Conservation (phyloP, 2,888 invertebrate species). For the Autographa gamma region DNA sequence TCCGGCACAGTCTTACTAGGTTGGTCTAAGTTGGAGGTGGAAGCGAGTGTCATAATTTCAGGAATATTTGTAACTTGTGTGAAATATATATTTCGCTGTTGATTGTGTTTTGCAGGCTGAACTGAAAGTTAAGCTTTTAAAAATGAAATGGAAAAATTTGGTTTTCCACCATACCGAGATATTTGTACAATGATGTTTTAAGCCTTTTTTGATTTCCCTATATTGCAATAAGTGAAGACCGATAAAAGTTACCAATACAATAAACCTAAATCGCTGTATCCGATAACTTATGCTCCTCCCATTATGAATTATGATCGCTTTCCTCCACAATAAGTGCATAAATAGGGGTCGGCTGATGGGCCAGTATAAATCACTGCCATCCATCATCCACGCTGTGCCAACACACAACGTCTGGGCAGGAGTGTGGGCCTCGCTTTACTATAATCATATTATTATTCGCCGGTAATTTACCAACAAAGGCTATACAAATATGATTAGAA, state of each 20-base stretch:
- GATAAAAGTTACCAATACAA: not conserved
- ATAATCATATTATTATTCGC: conserved; percentile 2
- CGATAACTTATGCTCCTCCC: conserved; percentile 50
- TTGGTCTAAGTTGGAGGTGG: conserved; percentile 55
- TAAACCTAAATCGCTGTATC: conserved; percentile 46
- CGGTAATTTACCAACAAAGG: not conserved
- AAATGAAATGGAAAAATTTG: too few species aligned
- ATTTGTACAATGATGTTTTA: too few species aligned
- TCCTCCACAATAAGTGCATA: conserved; percentile 87
- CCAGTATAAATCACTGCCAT: conserved; percentile 76
- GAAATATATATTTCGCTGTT: not conserved
- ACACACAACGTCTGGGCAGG: conserved; percentile 51
- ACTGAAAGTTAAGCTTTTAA: not conserved
- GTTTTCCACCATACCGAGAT: too few species aligned
- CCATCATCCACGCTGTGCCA: conserved; percentile 71
- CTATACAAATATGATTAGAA: not conserved
- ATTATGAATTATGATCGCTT: conserved; percentile 87
- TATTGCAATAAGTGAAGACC: not conserved
- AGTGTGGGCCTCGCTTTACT: conserved; percentile 5
- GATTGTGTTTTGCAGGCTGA: not conserved
- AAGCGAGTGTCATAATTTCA: conserved; percentile 21
- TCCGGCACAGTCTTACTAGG: conserved; percentile 67
- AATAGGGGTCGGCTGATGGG: conserved; percentile 78
- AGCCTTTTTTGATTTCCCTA: too few species aligned
- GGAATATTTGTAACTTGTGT: not conserved